Evolutionary conservation across 1,140 invertebrate species (phyloP).

Genomic region (Musca vetustissima): DNA sequence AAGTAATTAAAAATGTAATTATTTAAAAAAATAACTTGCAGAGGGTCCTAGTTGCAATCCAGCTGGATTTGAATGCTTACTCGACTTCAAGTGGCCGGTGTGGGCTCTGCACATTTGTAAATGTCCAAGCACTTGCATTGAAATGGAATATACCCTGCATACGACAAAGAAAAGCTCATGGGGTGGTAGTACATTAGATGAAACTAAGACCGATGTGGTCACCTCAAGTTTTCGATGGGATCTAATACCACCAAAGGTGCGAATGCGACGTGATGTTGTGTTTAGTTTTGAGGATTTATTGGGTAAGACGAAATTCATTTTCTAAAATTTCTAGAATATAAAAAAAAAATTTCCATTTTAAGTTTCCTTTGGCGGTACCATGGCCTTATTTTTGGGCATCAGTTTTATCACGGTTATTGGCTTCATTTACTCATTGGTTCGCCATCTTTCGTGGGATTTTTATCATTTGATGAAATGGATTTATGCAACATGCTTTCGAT

Average conservation of each 20-base stretch:
- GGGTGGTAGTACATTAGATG: constrained; percentile 42
- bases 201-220: constrained; percentile 37
- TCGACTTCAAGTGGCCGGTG: constrained; percentile 54
- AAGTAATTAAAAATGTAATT: neutral
- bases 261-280: constrained; percentile 52
- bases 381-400: constrained; percentile 44
- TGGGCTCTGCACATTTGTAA: constrained; percentile 53
- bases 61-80: constrained; percentile 48
- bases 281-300: constrained; percentile 56
- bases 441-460: neutral
- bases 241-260: constrained; percentile 51
- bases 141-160: constrained; percentile 51
- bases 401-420: constrained; percentile 40
- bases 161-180: constrained; percentile 51
- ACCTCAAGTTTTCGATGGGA: constrained; percentile 54
- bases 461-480: neutral
- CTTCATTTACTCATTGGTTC: constrained; percentile 27
- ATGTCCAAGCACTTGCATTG: constrained; percentile 50
- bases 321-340: neutral
- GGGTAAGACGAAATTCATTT: constrained; percentile 31
- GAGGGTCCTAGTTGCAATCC: constrained; percentile 48
- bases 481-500: too few species aligned
- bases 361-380: constrained; percentile 47
- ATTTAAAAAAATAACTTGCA: constrained; percentile 1
- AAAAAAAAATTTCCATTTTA: neutral